Conservation (phyloP, 2,113 vertebrate genomes). For the Petroica traversi region DNA sequence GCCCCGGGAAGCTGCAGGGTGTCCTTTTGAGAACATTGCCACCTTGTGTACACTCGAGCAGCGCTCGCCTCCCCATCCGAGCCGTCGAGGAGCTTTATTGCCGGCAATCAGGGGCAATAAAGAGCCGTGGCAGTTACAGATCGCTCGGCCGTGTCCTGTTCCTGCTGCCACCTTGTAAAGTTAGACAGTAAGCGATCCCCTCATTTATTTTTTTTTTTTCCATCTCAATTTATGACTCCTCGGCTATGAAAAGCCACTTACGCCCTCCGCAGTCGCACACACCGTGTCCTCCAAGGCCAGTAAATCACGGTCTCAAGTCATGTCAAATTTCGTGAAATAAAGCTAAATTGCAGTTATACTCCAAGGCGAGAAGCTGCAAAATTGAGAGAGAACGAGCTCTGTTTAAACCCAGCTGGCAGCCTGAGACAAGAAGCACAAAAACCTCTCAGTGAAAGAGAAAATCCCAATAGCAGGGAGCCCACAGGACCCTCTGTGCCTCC, state of each 20-base stretch:
- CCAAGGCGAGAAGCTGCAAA: background rate
- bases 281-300: conserved; percentile 17
- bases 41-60: background rate
- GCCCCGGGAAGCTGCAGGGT: fast-evolving
- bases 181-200: background rate
- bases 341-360: conserved; percentile 34
- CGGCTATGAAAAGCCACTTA: conserved; percentile 46
- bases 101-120: conserved; percentile 27
- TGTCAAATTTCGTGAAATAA: conserved; percentile 43
- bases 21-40: conserved; percentile 46
- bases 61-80: background rate
- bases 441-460: background rate
- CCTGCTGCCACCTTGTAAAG: conserved; percentile 35
- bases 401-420: background rate
- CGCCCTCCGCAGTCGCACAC: background rate
- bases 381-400: background rate
- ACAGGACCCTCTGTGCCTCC: background rate
- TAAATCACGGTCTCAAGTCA: conserved; percentile 34
- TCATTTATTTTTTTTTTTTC: conserved; percentile 44
- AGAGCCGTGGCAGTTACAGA: conserved; percentile 34
- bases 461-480: background rate
- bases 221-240: conserved; percentile 43
- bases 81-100: background rate
- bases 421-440: background rate
- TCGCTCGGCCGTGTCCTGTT: background rate